Percentiles rank a stretch among this genome's conserved stretches.
These are phyloP conservation scores for Galagoides demidoff DNA, from an alignment of 2,797 vertebrate genomes.

Conservation along the genomic window DNA sequence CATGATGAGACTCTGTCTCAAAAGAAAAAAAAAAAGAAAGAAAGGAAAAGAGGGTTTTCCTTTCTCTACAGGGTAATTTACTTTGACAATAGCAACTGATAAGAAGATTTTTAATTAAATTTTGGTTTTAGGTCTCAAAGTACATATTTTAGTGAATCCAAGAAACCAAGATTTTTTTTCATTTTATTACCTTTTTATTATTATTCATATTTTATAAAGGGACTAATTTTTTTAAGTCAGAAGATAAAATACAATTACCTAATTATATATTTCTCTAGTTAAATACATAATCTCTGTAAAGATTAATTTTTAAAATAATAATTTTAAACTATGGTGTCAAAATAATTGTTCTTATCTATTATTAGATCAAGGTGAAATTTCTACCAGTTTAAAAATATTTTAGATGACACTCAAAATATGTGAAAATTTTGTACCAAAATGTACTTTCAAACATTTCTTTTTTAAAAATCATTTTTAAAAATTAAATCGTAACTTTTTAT, in stretches of 20 bases:
- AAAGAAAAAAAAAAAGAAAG: no score
- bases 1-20: no score
- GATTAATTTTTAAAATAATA: neutral
- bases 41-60: neutral
- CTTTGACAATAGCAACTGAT: neutral
- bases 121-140: constrained; percentile 6
- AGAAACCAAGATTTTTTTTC: neutral
- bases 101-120: neutral
- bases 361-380: neutral
- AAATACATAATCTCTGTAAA: neutral
- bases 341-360: neutral
- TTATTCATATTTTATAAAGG: neutral
- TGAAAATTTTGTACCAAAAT: neutral
- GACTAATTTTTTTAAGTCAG: neutral
- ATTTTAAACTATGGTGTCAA: neutral
- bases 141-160: neutral
- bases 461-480: no score
- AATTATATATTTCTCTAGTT: neutral
- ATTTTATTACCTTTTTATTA: neutral
- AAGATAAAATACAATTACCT: neutral
- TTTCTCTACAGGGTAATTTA: neutral
- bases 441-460: neutral
- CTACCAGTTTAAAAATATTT: neutral
- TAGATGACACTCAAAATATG: neutral
- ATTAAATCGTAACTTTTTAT: no score